phyloP scores from a whole-genome alignment of 2,888 invertebrate species.

The Hypena proboscidalis region DNA sequence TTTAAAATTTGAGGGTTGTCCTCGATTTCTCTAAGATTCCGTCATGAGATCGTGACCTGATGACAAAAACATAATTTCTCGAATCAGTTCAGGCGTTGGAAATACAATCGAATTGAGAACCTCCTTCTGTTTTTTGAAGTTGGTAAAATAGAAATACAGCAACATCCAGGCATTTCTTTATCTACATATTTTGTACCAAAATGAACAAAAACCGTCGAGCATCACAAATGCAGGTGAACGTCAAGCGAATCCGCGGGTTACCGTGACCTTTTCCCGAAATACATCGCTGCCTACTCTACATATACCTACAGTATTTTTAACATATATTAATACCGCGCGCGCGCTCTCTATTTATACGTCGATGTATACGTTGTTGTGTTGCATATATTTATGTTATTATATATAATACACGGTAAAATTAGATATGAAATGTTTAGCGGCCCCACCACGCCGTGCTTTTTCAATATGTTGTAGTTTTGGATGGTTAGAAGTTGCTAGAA shows the following conservation, averaged over 20 bases:
- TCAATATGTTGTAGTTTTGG: slow-evolving; percentile 33
- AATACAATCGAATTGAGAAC: too few relatives aligned
- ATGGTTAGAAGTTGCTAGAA: slow-evolving; percentile 10
- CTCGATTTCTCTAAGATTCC: too few relatives aligned
- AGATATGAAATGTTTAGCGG: slow-evolving; percentile 65
- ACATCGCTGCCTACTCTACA: slow-evolving; percentile 48
- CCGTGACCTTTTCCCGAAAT: slow-evolving; percentile 77
- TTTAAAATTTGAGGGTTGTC: too few relatives aligned
- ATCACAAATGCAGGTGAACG: slow-evolving; percentile 36
- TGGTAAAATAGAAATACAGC: too few relatives aligned
- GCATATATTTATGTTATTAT: slow-evolving; percentile 64
- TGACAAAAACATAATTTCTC: not conserved
- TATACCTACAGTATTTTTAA: slow-evolving; percentile 64
- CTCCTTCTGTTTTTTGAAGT: too few relatives aligned
- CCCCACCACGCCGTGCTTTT: slow-evolving; percentile 40
- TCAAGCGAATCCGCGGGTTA: slow-evolving; percentile 44
- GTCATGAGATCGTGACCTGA: too few relatives aligned
- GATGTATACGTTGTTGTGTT: slow-evolving; percentile 35
- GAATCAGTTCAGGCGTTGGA: too few relatives aligned
- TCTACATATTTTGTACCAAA: too few relatives aligned
- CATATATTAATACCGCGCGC: slow-evolving; percentile 63
- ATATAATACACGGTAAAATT: slow-evolving; percentile 63
- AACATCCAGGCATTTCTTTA: too few relatives aligned
- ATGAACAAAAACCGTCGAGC: too few relatives aligned
- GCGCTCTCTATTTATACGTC: slow-evolving; percentile 52